Conservation (phyloP, 2,797 vertebrate genomes). For the Lepus townsendii region DNA sequence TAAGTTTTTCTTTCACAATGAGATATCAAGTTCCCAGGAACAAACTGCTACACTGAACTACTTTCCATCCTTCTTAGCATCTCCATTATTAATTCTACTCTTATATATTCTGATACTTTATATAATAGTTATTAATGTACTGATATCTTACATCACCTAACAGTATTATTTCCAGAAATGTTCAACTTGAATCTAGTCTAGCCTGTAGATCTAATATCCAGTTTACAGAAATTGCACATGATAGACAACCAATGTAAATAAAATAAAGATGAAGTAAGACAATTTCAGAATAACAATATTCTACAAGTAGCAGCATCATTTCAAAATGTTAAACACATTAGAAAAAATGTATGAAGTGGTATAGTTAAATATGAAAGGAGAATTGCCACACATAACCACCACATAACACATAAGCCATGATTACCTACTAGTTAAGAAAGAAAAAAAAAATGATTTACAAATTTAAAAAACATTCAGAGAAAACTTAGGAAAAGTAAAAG, state of each 20-base stretch:
- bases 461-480: background rate
- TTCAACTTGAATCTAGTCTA: background rate
- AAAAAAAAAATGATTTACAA: background rate
- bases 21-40: accelerated
- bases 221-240: background rate
- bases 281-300: slow-evolving; percentile 34
- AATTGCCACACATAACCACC: background rate
- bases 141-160: background rate
- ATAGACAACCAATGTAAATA: background rate
- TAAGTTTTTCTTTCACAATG: background rate
- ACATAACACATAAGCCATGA: background rate
- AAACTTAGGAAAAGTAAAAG: background rate
- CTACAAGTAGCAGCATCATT: background rate
- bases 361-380: background rate
- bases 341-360: background rate
- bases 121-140: background rate
- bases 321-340: background rate
- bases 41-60: background rate
- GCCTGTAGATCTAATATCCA: background rate
- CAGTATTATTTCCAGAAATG: background rate
- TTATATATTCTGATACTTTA: background rate
- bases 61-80: background rate
- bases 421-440: background rate
- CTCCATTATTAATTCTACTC: background rate
- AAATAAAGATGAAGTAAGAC: slow-evolving; percentile 8